These are phyloP conservation scores for Monopis laevigella DNA, from an alignment of 2,888 invertebrate species.

Conservation along the genomic window DNA sequence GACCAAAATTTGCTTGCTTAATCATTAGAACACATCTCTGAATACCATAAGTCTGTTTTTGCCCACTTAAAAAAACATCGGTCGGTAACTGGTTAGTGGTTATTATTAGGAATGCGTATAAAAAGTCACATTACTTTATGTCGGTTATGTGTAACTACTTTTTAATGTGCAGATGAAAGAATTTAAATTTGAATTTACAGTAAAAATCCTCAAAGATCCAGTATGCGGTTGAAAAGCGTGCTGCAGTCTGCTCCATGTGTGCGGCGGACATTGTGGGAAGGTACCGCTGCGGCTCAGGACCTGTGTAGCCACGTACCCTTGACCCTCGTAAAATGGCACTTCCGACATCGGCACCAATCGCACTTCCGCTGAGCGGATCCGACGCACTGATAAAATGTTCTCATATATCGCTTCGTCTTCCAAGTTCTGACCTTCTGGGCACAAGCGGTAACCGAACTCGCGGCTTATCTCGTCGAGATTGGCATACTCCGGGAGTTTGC, in stretches of 20 bases:
- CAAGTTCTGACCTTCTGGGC: slow-evolving; percentile 61
- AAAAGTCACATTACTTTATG: slow-evolving; percentile 43
- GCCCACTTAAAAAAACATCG: slow-evolving; percentile 42
- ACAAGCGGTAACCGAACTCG: slow-evolving; percentile 60
- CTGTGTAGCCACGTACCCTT: slow-evolving; percentile 60
- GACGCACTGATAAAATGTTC: slow-evolving; percentile 60
- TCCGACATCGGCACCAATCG: slow-evolving; percentile 61
- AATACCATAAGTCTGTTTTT: slow-evolving; percentile 52
- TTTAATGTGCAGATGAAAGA: background rate
- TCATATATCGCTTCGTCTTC: slow-evolving; percentile 64
- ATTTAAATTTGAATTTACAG: slow-evolving; percentile 38
- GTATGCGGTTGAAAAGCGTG: slow-evolving; percentile 41
- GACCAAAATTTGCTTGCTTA: slow-evolving; percentile 42
- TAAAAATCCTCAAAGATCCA: slow-evolving; percentile 47
- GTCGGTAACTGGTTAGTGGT: slow-evolving; percentile 48
- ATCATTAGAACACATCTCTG: slow-evolving; percentile 41
- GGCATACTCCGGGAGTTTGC: slow-evolving; percentile 59
- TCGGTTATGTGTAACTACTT: slow-evolving; percentile 11
- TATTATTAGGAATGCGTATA: slow-evolving; percentile 57
- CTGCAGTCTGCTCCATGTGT: slow-evolving; percentile 58
- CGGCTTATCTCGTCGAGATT: slow-evolving; percentile 61
- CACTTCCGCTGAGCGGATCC: slow-evolving; percentile 61
- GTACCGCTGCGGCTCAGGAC: slow-evolving; percentile 60
- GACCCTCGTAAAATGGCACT: slow-evolving; percentile 58
- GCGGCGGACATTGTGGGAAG: slow-evolving; percentile 61